A percentile compares a stretch with the other conserved stretches of the same genome.
Conservation (phyloP, 2,888 invertebrate genomes). For the Xylota sylvarum region DNA sequence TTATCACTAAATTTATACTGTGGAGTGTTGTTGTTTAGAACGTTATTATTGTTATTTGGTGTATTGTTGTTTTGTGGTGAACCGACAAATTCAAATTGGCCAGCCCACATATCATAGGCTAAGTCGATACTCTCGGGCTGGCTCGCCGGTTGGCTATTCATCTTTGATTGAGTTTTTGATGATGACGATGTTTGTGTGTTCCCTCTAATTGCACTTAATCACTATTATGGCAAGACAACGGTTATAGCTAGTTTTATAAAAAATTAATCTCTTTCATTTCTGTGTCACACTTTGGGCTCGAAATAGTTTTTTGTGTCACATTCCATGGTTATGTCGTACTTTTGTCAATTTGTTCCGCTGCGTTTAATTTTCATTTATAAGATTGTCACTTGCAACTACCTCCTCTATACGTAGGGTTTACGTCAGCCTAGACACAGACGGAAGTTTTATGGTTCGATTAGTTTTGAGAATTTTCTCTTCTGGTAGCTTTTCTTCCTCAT, state of each 20-base stretch:
- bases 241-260: conserved; percentile 18
- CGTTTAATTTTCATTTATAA: conserved; percentile 51
- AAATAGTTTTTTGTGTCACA: conserved; percentile 70
- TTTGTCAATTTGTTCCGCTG: conserved; percentile 65
- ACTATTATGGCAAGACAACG: conserved; percentile 65
- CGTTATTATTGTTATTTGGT: conserved; percentile 61
- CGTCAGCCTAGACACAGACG: conserved; percentile 49
- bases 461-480: conserved; percentile 72
- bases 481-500: conserved; percentile 58
- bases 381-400: conserved; percentile 39
- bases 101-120: conserved; percentile 95
- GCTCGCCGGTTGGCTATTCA: conserved; percentile 84
- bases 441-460: conserved; percentile 76
- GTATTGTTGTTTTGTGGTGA: conserved; percentile 81
- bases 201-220: conserved; percentile 41
- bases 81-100: conserved; percentile 94
- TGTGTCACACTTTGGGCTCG: conserved; percentile 57
- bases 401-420: conserved; percentile 10
- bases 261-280: conserved; percentile 33
- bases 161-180: conserved; percentile 78
- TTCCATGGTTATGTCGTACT: conserved; percentile 52
- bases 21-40: conserved; percentile 76
- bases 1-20: conserved; percentile 81
- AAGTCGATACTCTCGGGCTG: conserved; percentile 88
- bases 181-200: neutral